Evolutionary conservation across 2,888 invertebrate species (phyloP), one percentile per base, ranked within the genome.

Genomic region (Oxyscelio sp.): DNA sequence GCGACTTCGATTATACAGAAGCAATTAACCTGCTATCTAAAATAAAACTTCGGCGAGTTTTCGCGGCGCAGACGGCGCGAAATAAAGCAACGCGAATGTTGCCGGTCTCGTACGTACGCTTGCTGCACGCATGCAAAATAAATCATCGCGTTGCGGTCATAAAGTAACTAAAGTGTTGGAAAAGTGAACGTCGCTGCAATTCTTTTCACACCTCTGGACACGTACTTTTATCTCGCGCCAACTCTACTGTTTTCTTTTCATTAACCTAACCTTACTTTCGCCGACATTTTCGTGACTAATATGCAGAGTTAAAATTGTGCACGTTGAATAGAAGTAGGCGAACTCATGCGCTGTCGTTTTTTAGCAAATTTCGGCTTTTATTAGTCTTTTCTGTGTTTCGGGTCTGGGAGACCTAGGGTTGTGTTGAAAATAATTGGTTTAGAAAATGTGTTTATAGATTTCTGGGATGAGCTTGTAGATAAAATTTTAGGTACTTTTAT

Each of bases 101-200:
- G 74, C 63, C 63, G 43, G 27, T 56, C 58, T 45, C 34, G 65
- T 63, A 52, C 65, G 61, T 38, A 70, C 59, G 45, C 52, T 58
- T 22, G 50, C n/a, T 50, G 71, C 71, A 71, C 79, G 79, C 73
- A 73, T 66, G 58, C 59, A 15, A 66, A 43, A 73, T 80, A 80
- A 80, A 80, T 80, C 71, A 73, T 80, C 73, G 59, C n/a, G 58
- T 54, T 48, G 73, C 66, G 80, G 73, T 73, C 80, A 66, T 80
- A 80, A 80, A 80, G 66, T 52, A 66, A 73, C 65, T 73, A 66
- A 73, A 66, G 66, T 81, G 66, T 73, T 73, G 66, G 59, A 80
- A 80, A 80, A 73, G 80, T 74, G 66, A 73, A 73, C 80, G 65
- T 45, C 52, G 59, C 80, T 50, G 73, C 80, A 52, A 73, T 66